Evolutionary conservation across 2,888 invertebrate genomes (phyloP).

Genomic region (Pollenia angustigena): DNA sequence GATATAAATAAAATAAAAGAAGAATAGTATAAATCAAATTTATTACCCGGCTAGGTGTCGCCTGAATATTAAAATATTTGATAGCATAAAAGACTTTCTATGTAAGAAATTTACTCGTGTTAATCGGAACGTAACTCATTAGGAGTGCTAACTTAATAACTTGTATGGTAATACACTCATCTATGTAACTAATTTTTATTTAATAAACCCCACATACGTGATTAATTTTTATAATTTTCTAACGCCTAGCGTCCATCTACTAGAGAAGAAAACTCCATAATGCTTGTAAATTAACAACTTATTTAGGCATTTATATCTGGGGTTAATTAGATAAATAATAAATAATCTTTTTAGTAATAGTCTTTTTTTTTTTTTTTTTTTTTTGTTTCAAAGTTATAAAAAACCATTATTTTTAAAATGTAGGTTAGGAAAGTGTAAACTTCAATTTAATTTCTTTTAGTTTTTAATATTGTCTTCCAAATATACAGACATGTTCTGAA

Average conservation of each 20-base stretch:
- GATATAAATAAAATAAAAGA: background rate
- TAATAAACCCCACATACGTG: background rate
- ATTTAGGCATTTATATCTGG: background rate
- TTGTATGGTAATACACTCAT: background rate
- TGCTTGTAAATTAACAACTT: background rate
- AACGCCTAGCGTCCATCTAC: constrained; percentile 8
- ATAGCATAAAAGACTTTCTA: constrained; percentile 35
- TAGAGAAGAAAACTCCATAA: background rate
- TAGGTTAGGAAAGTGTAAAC: no score
- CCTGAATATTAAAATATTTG: constrained; percentile 47
- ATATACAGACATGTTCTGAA: no score
- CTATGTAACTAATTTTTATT: background rate
- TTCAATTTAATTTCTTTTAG: no score
- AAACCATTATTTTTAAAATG: no score
- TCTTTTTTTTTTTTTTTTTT: no score
- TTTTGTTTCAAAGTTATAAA: no score
- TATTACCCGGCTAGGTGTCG: constrained; percentile 47
- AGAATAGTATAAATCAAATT: background rate
- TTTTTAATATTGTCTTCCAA: no score
- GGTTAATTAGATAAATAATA: no score
- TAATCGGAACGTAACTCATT: constrained; percentile 1
- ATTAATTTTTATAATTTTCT: constrained; percentile 18
- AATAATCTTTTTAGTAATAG: no score
- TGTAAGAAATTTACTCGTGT: constrained; percentile 9
- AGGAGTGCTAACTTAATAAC: constrained; percentile 32